Evolutionary conservation across 1,140 invertebrate genomes (phyloP).

Genomic region (Lerema accius): DNA sequence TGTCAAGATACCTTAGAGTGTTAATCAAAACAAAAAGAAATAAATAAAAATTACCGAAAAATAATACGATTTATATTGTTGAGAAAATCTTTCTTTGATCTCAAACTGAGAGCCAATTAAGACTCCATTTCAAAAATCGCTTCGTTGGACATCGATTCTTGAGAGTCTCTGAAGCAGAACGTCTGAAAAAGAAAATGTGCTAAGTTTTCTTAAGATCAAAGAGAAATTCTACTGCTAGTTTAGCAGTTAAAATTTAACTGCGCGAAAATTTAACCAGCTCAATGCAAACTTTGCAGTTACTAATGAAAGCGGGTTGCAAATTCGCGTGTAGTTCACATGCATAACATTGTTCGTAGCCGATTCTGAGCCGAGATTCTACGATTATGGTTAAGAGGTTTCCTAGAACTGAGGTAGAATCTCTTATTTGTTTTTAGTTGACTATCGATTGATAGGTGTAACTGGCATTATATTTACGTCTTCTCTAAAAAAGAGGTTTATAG

Average conservation of each 20-base stretch:
- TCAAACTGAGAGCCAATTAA: conserved; percentile 27
- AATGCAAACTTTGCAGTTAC: not conserved
- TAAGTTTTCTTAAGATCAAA: conserved; percentile 19
- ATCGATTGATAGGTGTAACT: no score
- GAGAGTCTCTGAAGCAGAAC: conserved; percentile 17
- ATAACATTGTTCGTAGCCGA: not conserved
- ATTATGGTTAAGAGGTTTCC: not conserved
- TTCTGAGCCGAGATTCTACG: not conserved
- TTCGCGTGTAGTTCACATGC: not conserved
- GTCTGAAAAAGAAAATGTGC: conserved; percentile 23
- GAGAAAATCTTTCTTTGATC: conserved; percentile 15
- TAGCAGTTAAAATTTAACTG: conserved; percentile 10
- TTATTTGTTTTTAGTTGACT: no score
- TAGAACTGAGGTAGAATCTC: not conserved
- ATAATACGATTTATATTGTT: conserved; percentile 9
- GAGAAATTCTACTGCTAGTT: conserved; percentile 10
- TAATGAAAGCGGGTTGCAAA: not conserved
- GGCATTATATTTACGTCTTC: no score
- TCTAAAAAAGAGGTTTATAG: no score
- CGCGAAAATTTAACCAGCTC: not conserved
- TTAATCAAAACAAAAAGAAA: not conserved
- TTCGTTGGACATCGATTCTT: conserved; percentile 26
- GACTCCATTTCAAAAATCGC: conserved; percentile 20
- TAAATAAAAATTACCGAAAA: not conserved
- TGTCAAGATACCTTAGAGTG: no score